A percentile compares a stretch with the other conserved stretches of the same genome.
Conservation (phyloP, 2,888 invertebrate species). For the Cerastis rubricosa region DNA sequence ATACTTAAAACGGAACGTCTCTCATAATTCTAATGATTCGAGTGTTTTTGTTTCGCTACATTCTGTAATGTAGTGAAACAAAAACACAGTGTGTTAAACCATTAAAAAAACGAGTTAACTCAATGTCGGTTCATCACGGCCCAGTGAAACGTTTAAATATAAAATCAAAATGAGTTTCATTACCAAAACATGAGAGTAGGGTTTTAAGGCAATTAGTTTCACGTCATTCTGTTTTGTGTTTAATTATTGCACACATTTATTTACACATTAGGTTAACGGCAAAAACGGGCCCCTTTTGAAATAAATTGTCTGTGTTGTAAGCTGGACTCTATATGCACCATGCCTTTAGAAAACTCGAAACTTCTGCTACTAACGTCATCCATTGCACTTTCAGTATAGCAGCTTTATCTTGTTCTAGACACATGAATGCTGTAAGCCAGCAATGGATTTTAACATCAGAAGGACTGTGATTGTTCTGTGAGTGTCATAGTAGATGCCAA, state of each 20-base stretch:
- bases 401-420: background rate
- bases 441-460: conserved; percentile 21
- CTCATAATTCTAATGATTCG: background rate
- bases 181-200: conserved; percentile 70
- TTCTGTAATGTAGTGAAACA: background rate
- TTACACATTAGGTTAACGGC: conserved; percentile 88
- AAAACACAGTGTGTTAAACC: conserved; percentile 10
- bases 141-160: conserved; percentile 52
- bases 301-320: conserved; percentile 79
- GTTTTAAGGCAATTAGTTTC: conserved; percentile 83
- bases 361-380: background rate
- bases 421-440: background rate
- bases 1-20: background rate
- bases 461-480: background rate
- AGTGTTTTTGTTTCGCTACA: too few relatives aligned
- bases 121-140: conserved; percentile 48
- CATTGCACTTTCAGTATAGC: conserved; percentile 21
- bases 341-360: background rate
- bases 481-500: conserved; percentile 37
- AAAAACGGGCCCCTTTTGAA: conserved; percentile 86
- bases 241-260: conserved; percentile 89
- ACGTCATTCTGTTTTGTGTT: conserved; percentile 82
- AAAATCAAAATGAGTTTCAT: conserved; percentile 61
- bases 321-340: conserved; percentile 45
- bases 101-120: conserved; percentile 46